Base-by-base conservation (phyloP, 2,888 invertebrate species). In the Artemia sinica region DNA sequence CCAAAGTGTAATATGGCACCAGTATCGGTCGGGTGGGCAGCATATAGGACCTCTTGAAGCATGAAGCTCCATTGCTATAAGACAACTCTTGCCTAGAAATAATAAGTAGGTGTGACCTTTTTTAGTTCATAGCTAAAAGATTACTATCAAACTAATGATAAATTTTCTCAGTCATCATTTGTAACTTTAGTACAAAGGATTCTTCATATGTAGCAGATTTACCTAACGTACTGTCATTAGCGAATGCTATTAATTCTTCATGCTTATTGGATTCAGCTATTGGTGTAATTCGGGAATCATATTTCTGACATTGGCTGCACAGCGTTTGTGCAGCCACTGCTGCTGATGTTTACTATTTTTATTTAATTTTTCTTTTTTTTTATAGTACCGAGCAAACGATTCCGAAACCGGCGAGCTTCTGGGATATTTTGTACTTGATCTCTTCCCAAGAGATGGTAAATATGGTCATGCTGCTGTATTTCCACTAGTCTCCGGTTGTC, bases 401-500 rank as follows among this genome's bases (percentile, higher is more conserved):
- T 73, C 73, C 5, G 72, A 72, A 5, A 74, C 74, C 10, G 72
- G 72, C 11, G 74, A 77, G 11, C 72, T 79, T 49, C 69, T 81
- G 65, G 81, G 81, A 1, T 80, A 80, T 73, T 81, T 81, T 73
- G 81, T 77, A 73, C 74, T 81, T 67, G 81, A 81, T 72, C 74
- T 81, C 18, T 78, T 76, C 73, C 81, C 81, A 0, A 74, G 81
- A 18, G 78, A 79, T 69, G 81, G 81, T 50, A 81, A 81, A 74
- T 81, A 78, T 74, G 79, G 79, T 8, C 81, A 81, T 74, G 80
- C 80, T 65, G 79, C 79, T 66, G 77, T 78, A 71, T 78, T 79
- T 73, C 76, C 76, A 6, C 72, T 80, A 11, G 79, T 80, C 76
- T 73, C 73, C 9, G 72, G 73, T 0, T 74, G 74, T 70, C 51